phyloP scores from a whole-genome alignment of 2,113 vertebrate genomes.

The Notechis scutatus region DNA sequence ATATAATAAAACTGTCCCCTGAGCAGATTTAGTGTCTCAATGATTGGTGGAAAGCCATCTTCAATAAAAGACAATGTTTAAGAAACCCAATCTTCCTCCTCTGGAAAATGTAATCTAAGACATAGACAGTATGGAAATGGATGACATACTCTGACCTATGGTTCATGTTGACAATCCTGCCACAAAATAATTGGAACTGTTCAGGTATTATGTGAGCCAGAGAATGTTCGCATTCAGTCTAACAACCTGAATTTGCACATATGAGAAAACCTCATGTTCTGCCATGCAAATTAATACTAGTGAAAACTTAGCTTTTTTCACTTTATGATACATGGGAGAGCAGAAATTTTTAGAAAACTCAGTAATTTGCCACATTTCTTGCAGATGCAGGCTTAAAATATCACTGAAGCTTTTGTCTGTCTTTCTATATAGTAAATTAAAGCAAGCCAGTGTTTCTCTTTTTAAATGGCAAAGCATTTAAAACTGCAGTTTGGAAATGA shows the following conservation, averaged over 20 bases:
- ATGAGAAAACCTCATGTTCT: background rate
- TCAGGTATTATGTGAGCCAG: background rate
- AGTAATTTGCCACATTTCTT: background rate
- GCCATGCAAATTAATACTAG: background rate
- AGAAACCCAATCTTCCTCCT: background rate
- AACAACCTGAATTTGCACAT: background rate
- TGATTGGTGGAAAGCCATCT: background rate
- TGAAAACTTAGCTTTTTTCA: background rate
- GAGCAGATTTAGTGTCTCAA: background rate
- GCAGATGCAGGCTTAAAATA: background rate
- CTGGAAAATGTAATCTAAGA: background rate
- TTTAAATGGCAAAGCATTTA: constrained; percentile 3
- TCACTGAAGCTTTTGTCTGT: background rate
- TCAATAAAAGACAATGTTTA: background rate
- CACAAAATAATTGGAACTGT: background rate
- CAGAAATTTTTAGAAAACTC: background rate
- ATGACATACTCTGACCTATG: background rate
- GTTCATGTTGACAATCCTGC: background rate
- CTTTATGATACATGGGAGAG: background rate
- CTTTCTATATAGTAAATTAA: background rate
- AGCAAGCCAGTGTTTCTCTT: background rate
- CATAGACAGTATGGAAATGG: background rate
- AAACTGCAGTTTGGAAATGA: background rate
- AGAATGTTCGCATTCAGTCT: background rate
- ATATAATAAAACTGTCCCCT: background rate